Percentiles rank a stretch among this genome's conserved stretches.
phyloP scores from a whole-genome alignment of 2,888 invertebrate genomes.

The Zhengitettix transpicula region DNA sequence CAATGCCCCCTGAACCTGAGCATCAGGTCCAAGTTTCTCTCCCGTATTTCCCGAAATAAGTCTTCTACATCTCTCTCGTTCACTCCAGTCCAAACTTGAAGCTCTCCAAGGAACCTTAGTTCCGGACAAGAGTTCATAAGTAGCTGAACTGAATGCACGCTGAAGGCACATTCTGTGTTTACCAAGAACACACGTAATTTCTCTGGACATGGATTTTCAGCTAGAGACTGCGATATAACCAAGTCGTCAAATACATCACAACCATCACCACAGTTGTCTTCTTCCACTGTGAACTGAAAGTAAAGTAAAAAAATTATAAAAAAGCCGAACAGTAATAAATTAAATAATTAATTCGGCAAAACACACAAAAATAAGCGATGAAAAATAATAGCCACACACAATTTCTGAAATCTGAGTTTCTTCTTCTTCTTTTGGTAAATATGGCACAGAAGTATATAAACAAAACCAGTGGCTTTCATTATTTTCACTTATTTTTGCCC shows the following conservation, averaged over 20 bases:
- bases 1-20: constrained; percentile 6
- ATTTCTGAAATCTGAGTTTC: no score
- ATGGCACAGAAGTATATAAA: no score
- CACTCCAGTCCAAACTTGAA: constrained; percentile 7
- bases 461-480: no score
- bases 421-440: no score
- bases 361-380: no score
- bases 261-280: constrained; percentile 6
- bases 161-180: constrained; percentile 6
- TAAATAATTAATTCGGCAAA: no score
- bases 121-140: constrained; percentile 7
- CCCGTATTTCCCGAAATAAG: constrained; percentile 4
- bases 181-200: constrained; percentile 8
- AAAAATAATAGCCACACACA: no score
- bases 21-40: constrained; percentile 7
- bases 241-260: constrained; percentile 8
- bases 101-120: constrained; percentile 7
- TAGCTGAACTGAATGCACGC: constrained; percentile 4
- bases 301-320: no score
- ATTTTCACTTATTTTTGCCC: no score
- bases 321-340: no score
- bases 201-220: constrained; percentile 2
- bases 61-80: constrained; percentile 5
- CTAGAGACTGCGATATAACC: constrained; percentile 3
- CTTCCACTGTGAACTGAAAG: constrained; percentile 8